Percentiles rank a stretch among this genome's conserved stretches.
phyloP scores from a whole-genome alignment of 2,888 invertebrate genomes.

The Ceraclea dissimilis region DNA sequence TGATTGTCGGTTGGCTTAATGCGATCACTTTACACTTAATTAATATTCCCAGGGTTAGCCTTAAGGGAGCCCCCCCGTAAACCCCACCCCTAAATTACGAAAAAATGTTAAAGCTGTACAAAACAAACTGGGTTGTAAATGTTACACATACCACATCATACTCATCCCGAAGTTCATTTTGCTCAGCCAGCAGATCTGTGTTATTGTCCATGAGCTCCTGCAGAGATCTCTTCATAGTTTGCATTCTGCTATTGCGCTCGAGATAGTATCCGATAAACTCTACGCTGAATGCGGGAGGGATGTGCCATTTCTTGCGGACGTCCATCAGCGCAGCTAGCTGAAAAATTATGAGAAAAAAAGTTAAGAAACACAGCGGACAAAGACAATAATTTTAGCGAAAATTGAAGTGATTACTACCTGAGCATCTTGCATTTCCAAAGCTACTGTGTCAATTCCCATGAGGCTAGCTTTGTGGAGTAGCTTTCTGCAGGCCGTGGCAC shows the following conservation, averaged over 20 bases:
- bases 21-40: too few species aligned
- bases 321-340: slow-evolving; percentile 70
- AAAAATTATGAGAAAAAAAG: slow-evolving; percentile 7
- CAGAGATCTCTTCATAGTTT: slow-evolving; percentile 68
- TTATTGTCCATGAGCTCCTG: slow-evolving; percentile 70
- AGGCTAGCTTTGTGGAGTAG: slow-evolving; percentile 79
- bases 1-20: too few species aligned
- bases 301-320: slow-evolving; percentile 88
- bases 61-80: too few species aligned
- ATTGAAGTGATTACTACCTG: slow-evolving; percentile 44
- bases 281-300: slow-evolving; percentile 87
- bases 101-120: too few species aligned
- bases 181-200: slow-evolving; percentile 65
- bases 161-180: slow-evolving; percentile 63
- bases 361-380: too few species aligned
- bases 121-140: too few species aligned
- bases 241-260: slow-evolving; percentile 77
- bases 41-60: too few species aligned
- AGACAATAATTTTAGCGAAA: too few species aligned
- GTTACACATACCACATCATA: slow-evolving; percentile 74
- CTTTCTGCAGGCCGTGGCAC: slow-evolving; percentile 79
- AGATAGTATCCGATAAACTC: slow-evolving; percentile 93
- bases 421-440: slow-evolving; percentile 74
- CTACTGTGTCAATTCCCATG: slow-evolving; percentile 81
- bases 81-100: too few species aligned